Conservation (phyloP, 37 sponge, comb jelly and placozoan genomes). For the Eunapius fragilis region DNA sequence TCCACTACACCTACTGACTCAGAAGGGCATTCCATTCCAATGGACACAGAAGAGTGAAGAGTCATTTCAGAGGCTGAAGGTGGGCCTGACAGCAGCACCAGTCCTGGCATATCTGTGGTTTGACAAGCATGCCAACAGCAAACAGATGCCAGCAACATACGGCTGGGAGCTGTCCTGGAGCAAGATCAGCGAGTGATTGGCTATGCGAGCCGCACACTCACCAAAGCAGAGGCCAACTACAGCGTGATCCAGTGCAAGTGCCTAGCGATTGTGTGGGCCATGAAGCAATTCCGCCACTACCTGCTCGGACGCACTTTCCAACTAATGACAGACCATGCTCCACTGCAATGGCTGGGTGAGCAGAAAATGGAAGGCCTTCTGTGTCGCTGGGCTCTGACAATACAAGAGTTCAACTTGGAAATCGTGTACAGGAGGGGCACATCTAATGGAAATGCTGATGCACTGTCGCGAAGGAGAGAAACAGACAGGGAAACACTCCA, state of each 20-base stretch:
- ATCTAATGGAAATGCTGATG: conserved; percentile 63
- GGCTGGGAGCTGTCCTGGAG: conserved; percentile 62
- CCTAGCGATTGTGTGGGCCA: conserved; percentile 43
- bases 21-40: conserved; percentile 33
- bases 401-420: conserved; percentile 23
- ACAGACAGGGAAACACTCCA: too few relatives aligned
- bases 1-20: conserved; percentile 43
- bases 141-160: conserved; percentile 71
- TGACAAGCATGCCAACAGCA: conserved; percentile 13
- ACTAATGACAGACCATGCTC: conserved; percentile 17
- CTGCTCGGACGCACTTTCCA: conserved; percentile 25
- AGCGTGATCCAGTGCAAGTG: conserved; percentile 43
- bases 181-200: conserved; percentile 27
- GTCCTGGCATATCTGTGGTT: conserved; percentile 56
- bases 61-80: conserved; percentile 50
- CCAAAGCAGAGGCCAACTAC: conserved; percentile 31
- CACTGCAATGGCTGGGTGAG: conserved; percentile 36
- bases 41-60: conserved; percentile 21
- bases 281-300: conserved; percentile 47
- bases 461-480: conserved; percentile 25
- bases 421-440: conserved; percentile 39
- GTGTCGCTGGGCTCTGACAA: conserved; percentile 29
- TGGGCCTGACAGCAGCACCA: conserved; percentile 27
- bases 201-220: conserved; percentile 6
- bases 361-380: conserved; percentile 57